These are phyloP conservation scores for Aproaerema taeniolella DNA, from an alignment of 2,888 invertebrate species.

Conservation along the genomic window DNA sequence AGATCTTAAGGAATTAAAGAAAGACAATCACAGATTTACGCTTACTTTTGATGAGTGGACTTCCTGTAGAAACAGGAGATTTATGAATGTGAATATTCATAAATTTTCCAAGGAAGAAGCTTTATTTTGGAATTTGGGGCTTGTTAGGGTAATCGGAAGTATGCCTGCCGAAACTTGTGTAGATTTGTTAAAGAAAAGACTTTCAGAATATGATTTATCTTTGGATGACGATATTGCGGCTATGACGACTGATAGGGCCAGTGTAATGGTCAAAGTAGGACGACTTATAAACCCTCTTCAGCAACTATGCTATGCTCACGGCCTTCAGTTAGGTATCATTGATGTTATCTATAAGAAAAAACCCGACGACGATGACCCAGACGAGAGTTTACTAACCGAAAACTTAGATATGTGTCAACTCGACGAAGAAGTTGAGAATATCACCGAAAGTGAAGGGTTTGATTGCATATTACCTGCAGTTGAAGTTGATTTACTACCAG, in stretches of 20 bases:
- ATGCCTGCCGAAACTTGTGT: not conserved
- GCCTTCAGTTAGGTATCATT: constrained; percentile 8
- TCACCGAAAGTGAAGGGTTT: no score
- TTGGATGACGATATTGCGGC: constrained; percentile 5
- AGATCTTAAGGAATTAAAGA: no score
- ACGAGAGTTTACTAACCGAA: no score
- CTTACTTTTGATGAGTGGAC: no score
- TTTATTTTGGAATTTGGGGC: not conserved
- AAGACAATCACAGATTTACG: no score
- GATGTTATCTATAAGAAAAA: constrained; percentile 8
- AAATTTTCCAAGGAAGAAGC: not conserved
- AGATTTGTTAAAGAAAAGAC: not conserved
- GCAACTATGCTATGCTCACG: constrained; percentile 12
- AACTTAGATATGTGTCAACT: no score
- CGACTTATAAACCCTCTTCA: constrained; percentile 1
- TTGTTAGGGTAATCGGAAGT: not conserved
- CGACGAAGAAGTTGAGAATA: no score
- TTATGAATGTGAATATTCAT: constrained; percentile 1
- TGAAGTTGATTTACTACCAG: no score
- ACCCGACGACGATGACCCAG: no score
- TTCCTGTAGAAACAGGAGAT: no score
- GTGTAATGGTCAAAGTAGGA: constrained; percentile 12
- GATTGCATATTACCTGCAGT: no score
- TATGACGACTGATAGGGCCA: constrained; percentile 13
- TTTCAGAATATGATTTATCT: not conserved